Evolutionary conservation across 2,797 vertebrate species (phyloP).

Genomic region (Squalus acanthias): DNA sequence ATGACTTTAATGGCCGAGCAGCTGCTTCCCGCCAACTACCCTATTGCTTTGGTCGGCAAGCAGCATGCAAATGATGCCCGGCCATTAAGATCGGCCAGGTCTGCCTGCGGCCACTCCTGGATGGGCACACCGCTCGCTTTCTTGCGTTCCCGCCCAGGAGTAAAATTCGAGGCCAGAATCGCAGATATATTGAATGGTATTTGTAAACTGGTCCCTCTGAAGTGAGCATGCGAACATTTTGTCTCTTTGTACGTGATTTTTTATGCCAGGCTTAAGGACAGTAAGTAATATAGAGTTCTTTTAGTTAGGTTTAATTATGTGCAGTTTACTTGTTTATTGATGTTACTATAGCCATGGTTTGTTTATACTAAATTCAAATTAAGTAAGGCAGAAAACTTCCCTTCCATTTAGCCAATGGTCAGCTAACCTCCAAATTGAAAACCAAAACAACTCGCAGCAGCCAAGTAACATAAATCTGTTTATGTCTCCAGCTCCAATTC

Average conservation of each 20-base stretch:
- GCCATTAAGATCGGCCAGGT: not conserved
- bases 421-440: not conserved
- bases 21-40: not conserved
- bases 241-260: not conserved
- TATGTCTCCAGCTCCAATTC: not conserved
- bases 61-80: not conserved
- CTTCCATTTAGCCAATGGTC: not conserved
- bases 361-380: not conserved
- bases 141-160: not conserved
- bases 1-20: not conserved
- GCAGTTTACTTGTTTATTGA: not conserved
- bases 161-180: not conserved
- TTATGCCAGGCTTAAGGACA: too few species aligned
- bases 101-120: not conserved
- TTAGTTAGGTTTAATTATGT: not conserved
- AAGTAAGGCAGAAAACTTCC: not conserved
- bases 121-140: not conserved
- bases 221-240: not conserved
- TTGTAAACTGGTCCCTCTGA: not conserved
- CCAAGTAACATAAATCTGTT: not conserved
- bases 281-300: not conserved
- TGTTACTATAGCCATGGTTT: not conserved
- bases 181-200: not conserved
- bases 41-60: not conserved
- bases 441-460: not conserved